phyloP scores from a whole-genome alignment of 2,888 invertebrate genomes.

The Drosophila demipolita region DNA sequence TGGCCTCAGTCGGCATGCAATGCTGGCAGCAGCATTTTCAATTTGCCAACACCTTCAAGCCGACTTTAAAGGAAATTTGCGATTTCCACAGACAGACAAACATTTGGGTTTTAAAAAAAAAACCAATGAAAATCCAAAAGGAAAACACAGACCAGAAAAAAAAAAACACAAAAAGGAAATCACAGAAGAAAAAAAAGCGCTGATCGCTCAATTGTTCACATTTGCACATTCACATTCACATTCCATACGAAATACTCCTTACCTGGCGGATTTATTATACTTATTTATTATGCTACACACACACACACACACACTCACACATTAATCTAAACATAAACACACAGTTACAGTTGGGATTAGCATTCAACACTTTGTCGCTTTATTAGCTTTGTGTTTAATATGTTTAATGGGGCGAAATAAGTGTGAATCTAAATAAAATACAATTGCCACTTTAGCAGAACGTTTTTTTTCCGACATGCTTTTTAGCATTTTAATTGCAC shows the following conservation, averaged over 20 bases:
- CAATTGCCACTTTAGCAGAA: conserved; percentile 30
- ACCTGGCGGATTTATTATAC: conserved; percentile 42
- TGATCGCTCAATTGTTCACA: conserved; percentile 58
- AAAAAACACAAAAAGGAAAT: conserved; percentile 36
- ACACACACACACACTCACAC: conserved; percentile 2
- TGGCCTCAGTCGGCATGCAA: conserved; percentile 27
- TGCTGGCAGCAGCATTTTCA: conserved; percentile 21
- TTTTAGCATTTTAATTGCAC: conserved; percentile 12
- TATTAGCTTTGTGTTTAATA: conserved; percentile 52
- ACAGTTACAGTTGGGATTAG: conserved; percentile 25
- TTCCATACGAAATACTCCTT: conserved; percentile 29
- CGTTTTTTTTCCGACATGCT: background rate
- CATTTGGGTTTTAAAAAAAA: conserved; percentile 27
- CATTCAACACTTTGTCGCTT: conserved; percentile 72
- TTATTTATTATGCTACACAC: conserved; percentile 56
- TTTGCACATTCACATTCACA: conserved; percentile 47
- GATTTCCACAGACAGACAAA: background rate
- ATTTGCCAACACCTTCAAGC: conserved; percentile 26
- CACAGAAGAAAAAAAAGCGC: conserved; percentile 44
- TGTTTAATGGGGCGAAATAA: conserved; percentile 20
- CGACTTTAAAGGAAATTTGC: conserved; percentile 17
- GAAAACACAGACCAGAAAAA: conserved; percentile 29
- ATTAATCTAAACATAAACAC: background rate
- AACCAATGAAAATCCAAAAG: background rate
- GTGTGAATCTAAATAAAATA: conserved; percentile 45